Percentiles rank a stretch among this genome's conserved stretches.
Conservation (phyloP, 2,797 vertebrate genomes). For the Spea hammondii region DNA sequence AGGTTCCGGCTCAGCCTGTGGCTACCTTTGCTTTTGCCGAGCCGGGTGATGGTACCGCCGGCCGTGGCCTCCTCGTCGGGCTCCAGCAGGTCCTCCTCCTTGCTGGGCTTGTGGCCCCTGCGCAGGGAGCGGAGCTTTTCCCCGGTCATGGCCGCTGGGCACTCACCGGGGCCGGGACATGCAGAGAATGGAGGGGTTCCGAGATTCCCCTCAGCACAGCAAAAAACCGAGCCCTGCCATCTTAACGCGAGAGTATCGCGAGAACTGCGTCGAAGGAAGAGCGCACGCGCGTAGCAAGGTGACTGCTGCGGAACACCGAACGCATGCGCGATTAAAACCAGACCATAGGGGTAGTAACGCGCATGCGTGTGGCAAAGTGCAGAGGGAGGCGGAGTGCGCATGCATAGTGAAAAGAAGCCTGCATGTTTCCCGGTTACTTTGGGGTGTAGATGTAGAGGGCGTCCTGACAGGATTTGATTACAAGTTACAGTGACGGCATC, state of each 20-base stretch:
- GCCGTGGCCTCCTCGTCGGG: slow-evolving; percentile 84
- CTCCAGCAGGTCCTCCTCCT: slow-evolving; percentile 85
- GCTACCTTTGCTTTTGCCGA: slow-evolving; percentile 79
- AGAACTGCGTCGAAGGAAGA: slow-evolving; percentile 48
- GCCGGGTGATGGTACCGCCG: slow-evolving; percentile 76
- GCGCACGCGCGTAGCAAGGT: too few species aligned
- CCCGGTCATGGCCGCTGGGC: slow-evolving; percentile 80
- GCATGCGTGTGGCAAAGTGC: neutral
- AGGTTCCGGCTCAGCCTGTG: slow-evolving; percentile 73
- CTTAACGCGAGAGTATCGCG: slow-evolving; percentile 75
- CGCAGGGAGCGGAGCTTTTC: slow-evolving; percentile 94
- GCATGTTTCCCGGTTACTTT: neutral
- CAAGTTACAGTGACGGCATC: too few species aligned
- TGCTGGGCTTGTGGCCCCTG: slow-evolving; percentile 87
- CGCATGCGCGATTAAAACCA: neutral
- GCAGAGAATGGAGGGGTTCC: slow-evolving; percentile 41
- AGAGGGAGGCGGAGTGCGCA: neutral
- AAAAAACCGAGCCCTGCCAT: slow-evolving; percentile 53
- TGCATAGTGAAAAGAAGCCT: neutral
- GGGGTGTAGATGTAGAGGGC: too few species aligned
- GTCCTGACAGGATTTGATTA: too few species aligned
- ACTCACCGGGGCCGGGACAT: slow-evolving; percentile 21
- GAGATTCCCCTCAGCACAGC: slow-evolving; percentile 49
- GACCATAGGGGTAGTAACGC: neutral
- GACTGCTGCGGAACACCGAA: neutral